Base-by-base conservation (phyloP, 2,888 invertebrate genomes). In the Philhelius pedissequus region DNA sequence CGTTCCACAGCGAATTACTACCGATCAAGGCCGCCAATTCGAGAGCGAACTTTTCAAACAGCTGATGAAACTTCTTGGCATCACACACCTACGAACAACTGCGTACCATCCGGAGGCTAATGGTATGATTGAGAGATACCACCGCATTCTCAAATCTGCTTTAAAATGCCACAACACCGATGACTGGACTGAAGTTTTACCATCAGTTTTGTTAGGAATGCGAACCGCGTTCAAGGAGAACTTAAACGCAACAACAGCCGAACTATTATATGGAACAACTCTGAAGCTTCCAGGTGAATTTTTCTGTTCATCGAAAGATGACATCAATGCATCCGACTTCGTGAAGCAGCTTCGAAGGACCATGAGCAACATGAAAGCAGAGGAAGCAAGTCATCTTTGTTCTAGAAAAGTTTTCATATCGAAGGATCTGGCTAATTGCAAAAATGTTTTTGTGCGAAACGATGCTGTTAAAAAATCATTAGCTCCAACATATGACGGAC, bases 161-260 rank as follows among this genome's bases (percentile, higher is more conserved):
- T 25, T 48, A 18, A 64, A 48, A 48, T 64, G 64, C 13, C 45
- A 69, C 27, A 35, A 50, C 20, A 69, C 18, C n/a, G 20, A 54
- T 1, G 30, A 35, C 3, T 66, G 54, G 52, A 32, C 82, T 0
- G 86, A 86, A 5, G 60, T 75, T 4, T 86, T 91, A 6, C 90
- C 90, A 0, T 77, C 86, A 7, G 88, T 90, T 2, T 76, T 90
- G 0, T 80, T 91, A 1, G 90, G 89, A 0, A 38, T 90, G 2
- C 86, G 89, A 3, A 81, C 87, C 0, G 68, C 86, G 1, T 69
- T 74, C 11, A 89, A 88, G 45, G 87, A 88, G 22, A 88, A 89
- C 70, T 32, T 88, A 0, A 60, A 87, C 11, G 69, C 87, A n/a
- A 86, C 88, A 5, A 60, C 89, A 27, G 88, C 89, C 0, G 87